phyloP scores from a whole-genome alignment of 2,888 invertebrate species.

The Drosophila atroscutellata region DNA sequence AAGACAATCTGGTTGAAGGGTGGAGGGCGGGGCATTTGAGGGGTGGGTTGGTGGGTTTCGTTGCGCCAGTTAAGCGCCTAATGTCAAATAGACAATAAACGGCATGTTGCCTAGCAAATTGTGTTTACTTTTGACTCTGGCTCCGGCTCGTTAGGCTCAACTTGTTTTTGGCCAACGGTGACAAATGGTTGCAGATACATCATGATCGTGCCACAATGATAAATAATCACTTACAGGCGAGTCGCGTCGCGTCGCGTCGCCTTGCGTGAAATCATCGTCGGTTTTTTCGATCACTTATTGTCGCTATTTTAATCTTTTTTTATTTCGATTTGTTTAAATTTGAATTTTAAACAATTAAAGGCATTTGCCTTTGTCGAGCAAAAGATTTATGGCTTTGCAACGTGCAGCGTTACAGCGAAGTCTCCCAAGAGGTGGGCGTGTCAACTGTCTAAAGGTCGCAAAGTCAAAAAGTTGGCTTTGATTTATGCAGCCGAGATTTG shows the following conservation, averaged over 20 bases:
- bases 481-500: slow-evolving; percentile 64
- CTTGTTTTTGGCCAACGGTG: slow-evolving; percentile 63
- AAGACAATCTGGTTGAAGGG: background rate
- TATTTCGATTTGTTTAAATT: slow-evolving; percentile 25
- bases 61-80: slow-evolving; percentile 73
- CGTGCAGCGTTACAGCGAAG: slow-evolving; percentile 53
- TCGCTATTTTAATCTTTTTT: background rate
- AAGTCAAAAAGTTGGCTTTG: slow-evolving; percentile 59
- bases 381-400: slow-evolving; percentile 70
- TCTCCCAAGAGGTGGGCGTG: slow-evolving; percentile 33
- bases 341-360: slow-evolving; percentile 64
- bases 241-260: slow-evolving; percentile 19
- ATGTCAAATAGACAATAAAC: slow-evolving; percentile 73
- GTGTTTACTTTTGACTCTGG: slow-evolving; percentile 50
- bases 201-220: slow-evolving; percentile 73
- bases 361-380: slow-evolving; percentile 34
- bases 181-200: slow-evolving; percentile 76
- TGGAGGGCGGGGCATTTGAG: background rate
- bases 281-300: slow-evolving; percentile 40
- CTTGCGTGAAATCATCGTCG: slow-evolving; percentile 66
- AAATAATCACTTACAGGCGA: slow-evolving; percentile 26
- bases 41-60: background rate
- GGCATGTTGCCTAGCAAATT: slow-evolving; percentile 49
- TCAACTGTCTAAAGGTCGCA: slow-evolving; percentile 43
- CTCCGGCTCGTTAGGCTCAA: slow-evolving; percentile 70